Conservation (phyloP, 1,140 invertebrate species). For the Drosophila rufa region DNA sequence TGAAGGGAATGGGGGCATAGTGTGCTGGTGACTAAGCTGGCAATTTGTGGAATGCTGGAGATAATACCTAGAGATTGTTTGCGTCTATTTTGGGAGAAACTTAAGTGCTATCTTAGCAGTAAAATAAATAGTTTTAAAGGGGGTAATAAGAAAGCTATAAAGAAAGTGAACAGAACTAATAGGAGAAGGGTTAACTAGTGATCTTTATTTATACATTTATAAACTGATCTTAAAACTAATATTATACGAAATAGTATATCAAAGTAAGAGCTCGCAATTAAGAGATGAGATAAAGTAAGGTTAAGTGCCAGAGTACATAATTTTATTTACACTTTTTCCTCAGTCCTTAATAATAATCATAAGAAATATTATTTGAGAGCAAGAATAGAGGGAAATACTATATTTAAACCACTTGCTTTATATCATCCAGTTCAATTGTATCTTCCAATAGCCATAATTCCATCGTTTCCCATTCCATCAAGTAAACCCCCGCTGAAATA, state of each 20-base stretch:
- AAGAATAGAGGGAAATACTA: not conserved
- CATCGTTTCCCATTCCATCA: not conserved
- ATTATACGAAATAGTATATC: not conserved
- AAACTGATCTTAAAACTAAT: not conserved
- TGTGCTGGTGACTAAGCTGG: conserved; percentile 28
- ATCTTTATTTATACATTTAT: not conserved
- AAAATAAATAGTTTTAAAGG: not conserved
- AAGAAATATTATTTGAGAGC: not conserved
- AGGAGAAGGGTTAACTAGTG: not conserved
- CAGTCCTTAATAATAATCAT: not conserved
- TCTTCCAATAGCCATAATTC: not conserved
- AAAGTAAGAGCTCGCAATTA: not conserved
- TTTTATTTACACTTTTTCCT: not conserved
- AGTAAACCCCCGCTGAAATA: not conserved
- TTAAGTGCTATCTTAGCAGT: not conserved
- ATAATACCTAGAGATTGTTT: conserved; percentile 7
- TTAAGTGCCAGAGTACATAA: not conserved
- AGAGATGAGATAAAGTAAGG: not conserved
- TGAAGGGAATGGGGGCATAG: too few species aligned
- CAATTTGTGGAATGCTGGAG: conserved; percentile 13
- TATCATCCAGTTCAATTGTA: not conserved
- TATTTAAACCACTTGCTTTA: not conserved
- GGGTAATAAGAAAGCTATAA: not conserved
- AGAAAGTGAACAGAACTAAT: not conserved
- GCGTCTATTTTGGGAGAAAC: conserved; percentile 3